A percentile compares a stretch with the other conserved stretches of the same genome.
Evolutionary conservation across 2,797 vertebrate genomes (phyloP).

Genomic region (Tapirus indicus): DNA sequence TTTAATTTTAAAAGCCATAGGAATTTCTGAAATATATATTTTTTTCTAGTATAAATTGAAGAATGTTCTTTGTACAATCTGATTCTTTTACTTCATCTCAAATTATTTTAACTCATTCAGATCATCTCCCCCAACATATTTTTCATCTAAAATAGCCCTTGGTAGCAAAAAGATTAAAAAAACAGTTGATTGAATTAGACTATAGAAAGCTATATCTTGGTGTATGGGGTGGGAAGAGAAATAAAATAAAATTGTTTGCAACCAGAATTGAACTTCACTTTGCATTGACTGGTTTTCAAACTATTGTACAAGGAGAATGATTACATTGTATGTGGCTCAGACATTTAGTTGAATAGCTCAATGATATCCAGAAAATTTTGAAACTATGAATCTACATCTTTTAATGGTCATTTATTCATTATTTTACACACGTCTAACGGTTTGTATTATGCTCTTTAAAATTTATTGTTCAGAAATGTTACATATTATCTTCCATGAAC

Average conservation of each 20-base stretch:
- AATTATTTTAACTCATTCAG: background rate
- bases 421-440: background rate
- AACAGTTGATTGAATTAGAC: background rate
- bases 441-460: background rate
- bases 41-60: background rate
- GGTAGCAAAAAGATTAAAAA: background rate
- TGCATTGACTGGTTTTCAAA: background rate
- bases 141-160: conserved; percentile 21
- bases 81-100: background rate
- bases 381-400: background rate
- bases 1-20: conserved; percentile 38
- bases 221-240: background rate
- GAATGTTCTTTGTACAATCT: background rate
- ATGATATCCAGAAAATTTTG: conserved; percentile 12
- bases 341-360: background rate
- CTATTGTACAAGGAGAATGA: background rate
- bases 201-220: background rate
- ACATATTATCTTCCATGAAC: background rate
- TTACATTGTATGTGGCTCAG: background rate
- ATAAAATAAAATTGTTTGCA: background rate
- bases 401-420: background rate
- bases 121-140: background rate
- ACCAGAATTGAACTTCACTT: background rate
- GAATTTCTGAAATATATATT: background rate
- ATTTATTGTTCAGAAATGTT: background rate